Evolutionary conservation across 2,113 vertebrate genomes (phyloP).

Genomic region (Cephalophus harveyi): DNA sequence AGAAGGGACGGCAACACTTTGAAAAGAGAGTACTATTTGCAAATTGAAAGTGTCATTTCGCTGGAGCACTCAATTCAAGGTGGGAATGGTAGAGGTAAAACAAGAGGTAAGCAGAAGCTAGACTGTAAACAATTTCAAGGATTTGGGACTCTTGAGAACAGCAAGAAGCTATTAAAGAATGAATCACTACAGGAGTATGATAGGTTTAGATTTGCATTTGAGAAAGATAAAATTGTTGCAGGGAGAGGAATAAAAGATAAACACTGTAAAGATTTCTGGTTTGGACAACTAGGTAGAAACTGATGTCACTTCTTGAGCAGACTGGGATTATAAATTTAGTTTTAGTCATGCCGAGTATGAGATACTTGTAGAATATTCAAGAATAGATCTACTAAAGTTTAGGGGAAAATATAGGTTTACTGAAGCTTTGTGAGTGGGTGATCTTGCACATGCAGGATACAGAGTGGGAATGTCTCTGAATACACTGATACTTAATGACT

Average conservation of each 20-base stretch:
- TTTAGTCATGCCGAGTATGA: neutral
- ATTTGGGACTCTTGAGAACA: neutral
- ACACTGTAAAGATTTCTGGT: neutral
- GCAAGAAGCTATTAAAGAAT: neutral
- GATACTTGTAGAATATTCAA: neutral
- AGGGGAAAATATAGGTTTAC: neutral
- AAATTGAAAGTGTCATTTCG: neutral
- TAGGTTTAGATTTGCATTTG: neutral
- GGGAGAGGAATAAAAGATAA: neutral
- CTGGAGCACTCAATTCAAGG: neutral
- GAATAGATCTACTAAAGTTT: neutral
- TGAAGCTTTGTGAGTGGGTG: neutral
- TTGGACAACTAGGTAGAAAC: neutral
- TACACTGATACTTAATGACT: neutral
- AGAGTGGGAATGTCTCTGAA: neutral
- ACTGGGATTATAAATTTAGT: neutral
- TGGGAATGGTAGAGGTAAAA: neutral
- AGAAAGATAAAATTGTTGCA: conserved; percentile 7
- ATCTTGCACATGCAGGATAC: neutral
- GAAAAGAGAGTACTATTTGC: neutral
- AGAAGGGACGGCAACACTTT: neutral
- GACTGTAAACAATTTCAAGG: neutral
- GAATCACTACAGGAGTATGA: neutral
- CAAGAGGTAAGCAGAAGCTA: neutral
- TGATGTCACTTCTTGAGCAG: neutral